Conservation (phyloP, 2,888 invertebrate genomes). For the Volucella bombylans region DNA sequence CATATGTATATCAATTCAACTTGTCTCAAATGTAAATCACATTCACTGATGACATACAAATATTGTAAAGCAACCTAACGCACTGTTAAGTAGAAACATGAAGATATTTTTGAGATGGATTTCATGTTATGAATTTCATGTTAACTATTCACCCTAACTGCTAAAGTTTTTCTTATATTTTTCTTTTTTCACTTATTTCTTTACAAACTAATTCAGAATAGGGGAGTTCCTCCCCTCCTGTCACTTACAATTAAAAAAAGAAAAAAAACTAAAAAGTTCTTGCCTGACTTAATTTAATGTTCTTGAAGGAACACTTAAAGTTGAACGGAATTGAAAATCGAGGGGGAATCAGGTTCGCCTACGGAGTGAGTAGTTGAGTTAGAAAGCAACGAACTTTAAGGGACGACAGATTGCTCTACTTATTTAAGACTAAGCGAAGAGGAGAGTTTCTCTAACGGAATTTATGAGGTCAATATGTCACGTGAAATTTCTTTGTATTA, state of each 20-base stretch:
- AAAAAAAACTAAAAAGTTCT: background rate
- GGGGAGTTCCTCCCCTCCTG: background rate
- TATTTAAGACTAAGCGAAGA: too few relatives aligned
- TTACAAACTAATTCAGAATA: background rate
- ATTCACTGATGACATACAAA: constrained; percentile 8
- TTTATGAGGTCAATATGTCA: too few relatives aligned
- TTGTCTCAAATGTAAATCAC: constrained; percentile 29
- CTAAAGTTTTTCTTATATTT: background rate
- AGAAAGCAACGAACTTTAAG: too few relatives aligned
- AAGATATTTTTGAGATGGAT: background rate
- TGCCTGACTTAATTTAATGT: background rate
- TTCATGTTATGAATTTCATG: too few relatives aligned
- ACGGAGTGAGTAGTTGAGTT: too few relatives aligned
- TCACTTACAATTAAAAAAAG: background rate
- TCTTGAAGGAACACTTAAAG: constrained; percentile 1
- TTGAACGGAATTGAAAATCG: background rate
- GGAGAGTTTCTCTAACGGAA: too few relatives aligned
- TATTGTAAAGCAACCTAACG: too few relatives aligned
- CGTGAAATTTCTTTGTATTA: too few relatives aligned
- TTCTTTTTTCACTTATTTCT: background rate
- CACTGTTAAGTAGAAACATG: too few relatives aligned
- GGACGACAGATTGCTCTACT: too few relatives aligned
- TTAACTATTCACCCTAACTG: constrained; percentile 3
- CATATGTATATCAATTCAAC: constrained; percentile 12
- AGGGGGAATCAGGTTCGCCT: too few relatives aligned